Evolutionary conservation across 1,140 invertebrate species (phyloP).

Genomic region (Caerostris darwini): DNA sequence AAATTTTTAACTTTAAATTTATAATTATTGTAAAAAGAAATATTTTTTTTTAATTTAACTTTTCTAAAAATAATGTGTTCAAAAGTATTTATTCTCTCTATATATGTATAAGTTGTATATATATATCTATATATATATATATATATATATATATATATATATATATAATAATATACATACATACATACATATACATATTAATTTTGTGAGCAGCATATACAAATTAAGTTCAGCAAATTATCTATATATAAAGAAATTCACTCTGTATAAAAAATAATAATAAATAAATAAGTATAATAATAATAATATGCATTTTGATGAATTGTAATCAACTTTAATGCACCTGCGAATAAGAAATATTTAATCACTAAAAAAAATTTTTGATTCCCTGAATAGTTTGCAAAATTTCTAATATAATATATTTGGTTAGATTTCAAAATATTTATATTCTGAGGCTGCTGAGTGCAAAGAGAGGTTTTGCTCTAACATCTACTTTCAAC

Average conservation of each 20-base stretch:
- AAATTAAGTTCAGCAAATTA: background rate
- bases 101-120: no score
- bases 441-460: background rate
- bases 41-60: no score
- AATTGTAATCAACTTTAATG: background rate
- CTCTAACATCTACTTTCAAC: conserved; percentile 25
- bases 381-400: background rate
- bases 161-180: no score
- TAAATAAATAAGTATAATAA: no score
- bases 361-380: background rate
- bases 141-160: no score
- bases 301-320: background rate
- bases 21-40: no score
- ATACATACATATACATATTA: background rate
- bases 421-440: background rate
- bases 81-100: no score
- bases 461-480: conserved; percentile 35
- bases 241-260: background rate
- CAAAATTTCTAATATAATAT: background rate
- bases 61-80: no score
- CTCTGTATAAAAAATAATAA: background rate
- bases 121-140: no score
- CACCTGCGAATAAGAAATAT: background rate
- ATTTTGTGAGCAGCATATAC: background rate
- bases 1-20: no score